phyloP scores from a whole-genome alignment of 2,113 vertebrate genomes.

The Galemys pyrenaicus region DNA sequence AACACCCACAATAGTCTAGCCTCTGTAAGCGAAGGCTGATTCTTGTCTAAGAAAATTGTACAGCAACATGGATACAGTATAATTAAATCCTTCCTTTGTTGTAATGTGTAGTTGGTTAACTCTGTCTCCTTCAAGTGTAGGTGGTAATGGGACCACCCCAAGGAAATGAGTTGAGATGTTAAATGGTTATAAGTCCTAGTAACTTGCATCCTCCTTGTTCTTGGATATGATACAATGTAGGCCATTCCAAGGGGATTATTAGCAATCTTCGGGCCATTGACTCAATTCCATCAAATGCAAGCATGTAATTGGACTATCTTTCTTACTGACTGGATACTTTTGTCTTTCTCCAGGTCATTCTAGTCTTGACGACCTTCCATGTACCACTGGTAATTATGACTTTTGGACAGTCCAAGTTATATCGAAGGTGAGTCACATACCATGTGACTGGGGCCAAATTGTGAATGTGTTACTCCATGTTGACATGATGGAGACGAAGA shows the following conservation, averaged over 20 bases:
- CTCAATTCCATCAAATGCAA: not conserved
- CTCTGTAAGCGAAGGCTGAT: not conserved
- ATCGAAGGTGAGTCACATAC: conserved; percentile 90
- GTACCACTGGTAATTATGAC: conserved; percentile 91
- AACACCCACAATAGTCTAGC: not conserved
- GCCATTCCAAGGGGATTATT: not conserved
- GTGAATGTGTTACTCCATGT: not conserved
- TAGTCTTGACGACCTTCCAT: conserved; percentile 94
- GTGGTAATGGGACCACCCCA: not conserved
- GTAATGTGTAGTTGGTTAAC: not conserved
- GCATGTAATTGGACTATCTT: not conserved
- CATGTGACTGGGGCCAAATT: not conserved
- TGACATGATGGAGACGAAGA: not conserved
- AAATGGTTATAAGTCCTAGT: not conserved
- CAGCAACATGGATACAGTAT: not conserved
- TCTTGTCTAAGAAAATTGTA: not conserved
- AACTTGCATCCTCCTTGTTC: not conserved
- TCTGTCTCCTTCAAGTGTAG: not conserved
- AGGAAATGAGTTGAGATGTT: not conserved
- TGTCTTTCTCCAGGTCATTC: conserved; percentile 88
- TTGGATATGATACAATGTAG: not conserved
- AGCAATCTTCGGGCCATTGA: not conserved
- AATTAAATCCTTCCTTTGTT: not conserved
- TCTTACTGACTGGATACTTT: conserved; percentile 46
- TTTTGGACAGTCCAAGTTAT: conserved; percentile 93